Conservation (phyloP, 2,113 vertebrate species). For the Hucho hucho region DNA sequence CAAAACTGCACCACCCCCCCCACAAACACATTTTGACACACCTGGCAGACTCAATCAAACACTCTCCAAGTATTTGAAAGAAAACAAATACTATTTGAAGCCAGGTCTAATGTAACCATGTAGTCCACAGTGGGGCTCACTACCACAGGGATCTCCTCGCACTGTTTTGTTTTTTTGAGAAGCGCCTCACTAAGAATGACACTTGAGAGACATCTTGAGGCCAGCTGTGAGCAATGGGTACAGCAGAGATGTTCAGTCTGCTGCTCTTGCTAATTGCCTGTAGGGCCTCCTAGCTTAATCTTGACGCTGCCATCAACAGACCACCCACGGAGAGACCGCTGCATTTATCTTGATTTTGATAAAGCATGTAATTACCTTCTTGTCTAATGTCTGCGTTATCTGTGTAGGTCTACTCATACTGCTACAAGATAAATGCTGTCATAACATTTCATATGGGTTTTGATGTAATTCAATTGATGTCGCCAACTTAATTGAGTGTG, state of each 20-base stretch:
- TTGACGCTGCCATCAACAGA: slow-evolving; percentile 30
- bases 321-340: slow-evolving; percentile 66
- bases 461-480: slow-evolving; percentile 29
- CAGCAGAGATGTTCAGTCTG: slow-evolving; percentile 62
- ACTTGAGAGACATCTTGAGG: slow-evolving; percentile 51
- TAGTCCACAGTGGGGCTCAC: neutral
- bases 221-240: slow-evolving; percentile 65
- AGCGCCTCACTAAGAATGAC: slow-evolving; percentile 1
- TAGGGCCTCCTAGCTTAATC: slow-evolving; percentile 38
- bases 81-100: no score
- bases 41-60: no score
- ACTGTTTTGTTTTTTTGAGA: neutral
- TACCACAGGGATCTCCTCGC: neutral
- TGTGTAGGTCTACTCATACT: slow-evolving; percentile 50
- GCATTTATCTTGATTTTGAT: slow-evolving; percentile 59
- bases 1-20: no score
- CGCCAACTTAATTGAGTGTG: neutral
- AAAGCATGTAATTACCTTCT: slow-evolving; percentile 64
- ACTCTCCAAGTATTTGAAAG: no score
- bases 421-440: slow-evolving; percentile 57
- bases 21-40: no score
- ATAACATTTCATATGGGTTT: slow-evolving; percentile 41
- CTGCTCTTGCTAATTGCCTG: slow-evolving; percentile 45
- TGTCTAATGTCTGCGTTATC: slow-evolving; percentile 14
- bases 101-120: neutral